A percentile compares a stretch with the other conserved stretches of the same genome.
Evolutionary conservation across 2,888 invertebrate genomes (phyloP).

Genomic region (Spicauda simplicius): DNA sequence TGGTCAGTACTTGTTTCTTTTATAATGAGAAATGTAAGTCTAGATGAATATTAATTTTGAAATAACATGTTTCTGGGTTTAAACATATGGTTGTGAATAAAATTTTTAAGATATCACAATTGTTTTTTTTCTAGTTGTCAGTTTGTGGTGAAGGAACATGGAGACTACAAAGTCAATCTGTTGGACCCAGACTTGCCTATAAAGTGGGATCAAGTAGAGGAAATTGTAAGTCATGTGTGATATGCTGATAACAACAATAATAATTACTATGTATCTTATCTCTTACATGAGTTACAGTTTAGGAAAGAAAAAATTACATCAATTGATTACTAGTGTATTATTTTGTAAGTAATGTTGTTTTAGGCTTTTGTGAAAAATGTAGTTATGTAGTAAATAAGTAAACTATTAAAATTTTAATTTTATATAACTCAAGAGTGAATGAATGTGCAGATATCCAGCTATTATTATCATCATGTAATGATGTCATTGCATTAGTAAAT

Average conservation of each 20-base stretch:
- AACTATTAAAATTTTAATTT: too few relatives aligned
- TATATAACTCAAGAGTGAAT: too few relatives aligned
- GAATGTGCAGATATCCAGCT: too few relatives aligned
- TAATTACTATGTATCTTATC: too few relatives aligned
- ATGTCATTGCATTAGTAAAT: not conserved
- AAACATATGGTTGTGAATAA: not conserved
- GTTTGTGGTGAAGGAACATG: conserved; percentile 94
- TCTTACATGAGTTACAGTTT: too few relatives aligned
- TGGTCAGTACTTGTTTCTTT: too few relatives aligned
- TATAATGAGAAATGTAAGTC: too few relatives aligned
- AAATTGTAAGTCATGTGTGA: conserved; percentile 88
- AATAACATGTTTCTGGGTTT: too few relatives aligned
- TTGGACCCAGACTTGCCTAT: conserved; percentile 95
- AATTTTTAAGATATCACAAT: not conserved
- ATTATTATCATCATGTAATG: not conserved
- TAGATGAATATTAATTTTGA: too few relatives aligned
- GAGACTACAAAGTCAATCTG: conserved; percentile 91
- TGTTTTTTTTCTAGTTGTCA: conserved; percentile 89
- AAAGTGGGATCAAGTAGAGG: conserved; percentile 96
- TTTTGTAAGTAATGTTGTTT: not conserved
- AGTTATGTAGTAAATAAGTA: too few relatives aligned
- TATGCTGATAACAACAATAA: not conserved
- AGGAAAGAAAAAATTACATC: not conserved
- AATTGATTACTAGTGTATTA: not conserved
- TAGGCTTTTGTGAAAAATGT: too few relatives aligned